Base-by-base conservation (phyloP, 1,140 invertebrate genomes). In the Brachionus sp. region DNA sequence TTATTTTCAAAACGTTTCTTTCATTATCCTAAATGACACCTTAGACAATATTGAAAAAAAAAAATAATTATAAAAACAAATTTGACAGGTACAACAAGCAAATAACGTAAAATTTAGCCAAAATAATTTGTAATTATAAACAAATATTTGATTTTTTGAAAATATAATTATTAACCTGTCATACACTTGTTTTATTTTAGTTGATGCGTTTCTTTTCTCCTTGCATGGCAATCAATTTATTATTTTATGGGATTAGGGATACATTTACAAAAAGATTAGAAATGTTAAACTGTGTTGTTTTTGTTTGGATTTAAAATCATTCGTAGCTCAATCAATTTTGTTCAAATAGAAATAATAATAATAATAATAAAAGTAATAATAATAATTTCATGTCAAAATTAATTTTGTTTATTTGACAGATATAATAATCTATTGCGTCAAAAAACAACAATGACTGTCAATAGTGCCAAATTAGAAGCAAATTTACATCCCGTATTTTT, bases 361-460 rank as follows among this genome's bases (percentile, higher is more conserved):
- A 29, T 66, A 13, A 12, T 16, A 13, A 23, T 66, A 25, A 66
- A 29, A 29, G 33, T 66, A 13, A 12, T 16, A 13, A 25, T 70
- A 70, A 70, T n/a, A 70, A 75, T 75, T 75, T 29, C 19, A 25
- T 75, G 37, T 75, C 42, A 29, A 44, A 46, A 75, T 75, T 75
- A 75, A 70, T 70, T 70, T 75, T 75, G 70, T 75, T 75, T 75
- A 75, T 75, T 75, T 75, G 70, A 75, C 70, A 75, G 70, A 75
- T 73, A 73, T 73, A 35, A 13, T 68, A 57, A 57, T 57, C 50
- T 44, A 73, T 75, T 50, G 70, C 70, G 70, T 75, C 70, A 75
- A 75, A 73, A 39, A 73, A 39, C 64, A 66, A 66, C 64, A 66
- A 66, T 16, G n/a, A 66, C n/a, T 57, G 50, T 19, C 50, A 57